A percentile compares a stretch with the other conserved stretches of the same genome.
These are phyloP conservation scores for Poecilobothrus nobilitatus DNA, from an alignment of 2,888 invertebrate species.

Conservation along the genomic window DNA sequence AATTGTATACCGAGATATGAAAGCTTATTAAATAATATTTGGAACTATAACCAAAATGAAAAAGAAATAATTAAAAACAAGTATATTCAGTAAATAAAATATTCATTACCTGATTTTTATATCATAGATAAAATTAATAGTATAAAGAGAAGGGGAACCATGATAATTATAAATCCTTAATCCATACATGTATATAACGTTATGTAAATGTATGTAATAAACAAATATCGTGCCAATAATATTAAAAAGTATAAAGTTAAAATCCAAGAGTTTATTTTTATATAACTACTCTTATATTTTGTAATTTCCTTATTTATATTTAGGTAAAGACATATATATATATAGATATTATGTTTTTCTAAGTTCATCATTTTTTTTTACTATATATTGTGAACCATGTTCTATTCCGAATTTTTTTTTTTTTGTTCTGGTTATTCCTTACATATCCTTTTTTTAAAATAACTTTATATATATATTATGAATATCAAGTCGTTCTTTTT, in stretches of 20 bases:
- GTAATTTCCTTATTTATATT: not conserved
- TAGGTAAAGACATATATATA: not conserved
- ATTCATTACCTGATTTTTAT: not conserved
- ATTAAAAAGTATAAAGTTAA: not conserved
- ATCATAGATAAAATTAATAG: not conserved
- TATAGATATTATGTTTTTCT: too few species aligned
- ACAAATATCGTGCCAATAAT: conserved; percentile 1
- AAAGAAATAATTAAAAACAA: too few species aligned
- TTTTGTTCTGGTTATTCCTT: not conserved
- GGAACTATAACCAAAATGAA: too few species aligned
- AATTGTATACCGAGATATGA: too few species aligned
- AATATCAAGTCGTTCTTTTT: too few species aligned
- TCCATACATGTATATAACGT: not conserved
- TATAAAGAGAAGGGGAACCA: not conserved
- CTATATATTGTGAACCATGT: too few species aligned
- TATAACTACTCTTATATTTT: not conserved
- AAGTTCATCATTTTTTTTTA: too few species aligned
- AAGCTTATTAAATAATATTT: too few species aligned
- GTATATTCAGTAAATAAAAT: not conserved
- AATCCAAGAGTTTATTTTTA: not conserved
- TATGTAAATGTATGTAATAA: not conserved
- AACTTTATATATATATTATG: too few species aligned
- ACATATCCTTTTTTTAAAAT: too few species aligned
- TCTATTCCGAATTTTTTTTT: too few species aligned
- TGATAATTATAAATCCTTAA: not conserved